Evolutionary conservation across 2,888 invertebrate genomes (phyloP), one percentile per base, ranked within the genome.

Genomic region (Euclidia mi): DNA sequence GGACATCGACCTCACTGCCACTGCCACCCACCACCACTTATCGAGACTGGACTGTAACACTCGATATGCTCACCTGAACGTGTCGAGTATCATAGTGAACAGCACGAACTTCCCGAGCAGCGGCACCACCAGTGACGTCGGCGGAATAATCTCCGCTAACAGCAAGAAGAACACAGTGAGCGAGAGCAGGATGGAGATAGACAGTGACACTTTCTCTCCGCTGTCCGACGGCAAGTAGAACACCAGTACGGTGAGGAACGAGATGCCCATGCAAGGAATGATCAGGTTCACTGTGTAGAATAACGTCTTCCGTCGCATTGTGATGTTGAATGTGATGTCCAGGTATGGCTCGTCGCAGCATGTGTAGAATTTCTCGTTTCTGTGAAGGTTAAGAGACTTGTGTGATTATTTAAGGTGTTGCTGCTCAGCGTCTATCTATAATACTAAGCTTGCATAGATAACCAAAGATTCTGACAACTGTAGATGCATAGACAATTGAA

Each of bases 181-280:
- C 87, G 98, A 98, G 90, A 98, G 97, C 88, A 98, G 95, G 94
- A 98, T 98, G 85, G 98, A 98, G 94, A 98, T 98, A 84, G 99
- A 99, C 88, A 99, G 96, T 90, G 99, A 98, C 93, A 99, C 99
- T 18, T 99, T 99, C 95, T 99, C 99, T 82, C 99, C 99, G 91
- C 98, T 98, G 95, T 99, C 99, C 71, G 98, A 98, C 76, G 99
- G 99, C 90, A 99, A 95, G 94, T 99, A 99, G 96, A 99, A 99
- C 82, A 99, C 99, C 83, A 99, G 96, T 82, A 99, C 98, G 77
- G 99, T 99, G 87, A 99, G 97, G 94, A 99, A 98, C 77, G 99
- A 99, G 91, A 99, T 99, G 72, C 98, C 98, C 96, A 99, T 98
- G 91, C 99, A 99, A 65, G 99, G 99, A 87, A 99, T 98, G 92